These are phyloP conservation scores for Enteromius treurensis DNA, from an alignment of 2,797 vertebrate genomes.

Conservation along the genomic window DNA sequence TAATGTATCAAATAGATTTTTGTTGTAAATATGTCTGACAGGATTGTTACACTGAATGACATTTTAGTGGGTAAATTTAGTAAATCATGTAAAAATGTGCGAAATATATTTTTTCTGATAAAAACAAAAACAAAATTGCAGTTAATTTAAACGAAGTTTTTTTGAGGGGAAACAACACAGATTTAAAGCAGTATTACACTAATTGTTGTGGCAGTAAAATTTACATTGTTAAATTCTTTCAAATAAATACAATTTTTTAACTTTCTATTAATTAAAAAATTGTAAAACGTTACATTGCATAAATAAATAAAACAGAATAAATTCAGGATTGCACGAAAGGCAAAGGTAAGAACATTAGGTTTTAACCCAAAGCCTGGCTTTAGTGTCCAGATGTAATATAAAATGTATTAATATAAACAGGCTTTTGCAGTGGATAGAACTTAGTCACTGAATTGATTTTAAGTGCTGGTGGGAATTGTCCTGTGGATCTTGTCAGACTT, in stretches of 20 bases:
- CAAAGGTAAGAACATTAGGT: background rate
- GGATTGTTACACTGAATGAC: too few species aligned
- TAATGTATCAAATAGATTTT: too few species aligned
- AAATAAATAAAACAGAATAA: background rate
- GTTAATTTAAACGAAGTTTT: too few species aligned
- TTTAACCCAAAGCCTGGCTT: background rate
- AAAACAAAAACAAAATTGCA: too few species aligned
- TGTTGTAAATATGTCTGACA: too few species aligned
- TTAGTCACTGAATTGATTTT: constrained; percentile 16
- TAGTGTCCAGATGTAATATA: background rate
- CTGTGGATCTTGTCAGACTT: background rate
- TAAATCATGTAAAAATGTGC: too few species aligned
- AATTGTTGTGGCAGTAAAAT: background rate
- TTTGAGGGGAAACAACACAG: too few species aligned
- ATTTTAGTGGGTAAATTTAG: too few species aligned
- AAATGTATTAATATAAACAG: background rate
- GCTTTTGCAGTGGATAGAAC: background rate
- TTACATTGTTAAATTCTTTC: background rate
- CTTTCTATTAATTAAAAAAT: background rate
- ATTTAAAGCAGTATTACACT: too few species aligned
- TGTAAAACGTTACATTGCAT: background rate
- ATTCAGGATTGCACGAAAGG: background rate
- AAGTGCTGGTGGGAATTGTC: constrained; percentile 18
- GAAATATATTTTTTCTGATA: too few species aligned
- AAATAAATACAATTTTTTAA: background rate